These are phyloP conservation scores for Gryon sp. DNA, from an alignment of 1,140 invertebrate genomes.

Conservation along the genomic window DNA sequence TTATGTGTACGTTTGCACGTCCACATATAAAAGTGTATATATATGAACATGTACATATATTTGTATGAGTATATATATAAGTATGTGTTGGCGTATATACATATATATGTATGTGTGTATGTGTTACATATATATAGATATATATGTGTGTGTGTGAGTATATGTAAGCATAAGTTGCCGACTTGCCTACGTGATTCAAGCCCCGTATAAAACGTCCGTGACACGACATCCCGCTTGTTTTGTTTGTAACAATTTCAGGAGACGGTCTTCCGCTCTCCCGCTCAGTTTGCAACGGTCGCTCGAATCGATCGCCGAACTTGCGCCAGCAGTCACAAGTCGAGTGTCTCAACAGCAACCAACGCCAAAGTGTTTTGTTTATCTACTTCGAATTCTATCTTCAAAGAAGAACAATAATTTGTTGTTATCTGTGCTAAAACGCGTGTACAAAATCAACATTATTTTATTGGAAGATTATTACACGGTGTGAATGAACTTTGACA, in stretches of 20 bases:
- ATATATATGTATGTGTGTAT: background rate
- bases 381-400: too few relatives aligned
- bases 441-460: too few relatives aligned
- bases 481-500: constrained; percentile 45
- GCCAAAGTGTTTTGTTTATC: too few relatives aligned
- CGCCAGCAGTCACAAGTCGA: constrained; percentile 1
- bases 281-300: constrained; percentile 59
- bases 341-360: background rate
- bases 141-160: background rate
- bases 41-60: too few relatives aligned
- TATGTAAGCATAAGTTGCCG: constrained; percentile 18
- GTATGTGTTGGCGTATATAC: background rate
- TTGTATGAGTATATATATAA: too few relatives aligned
- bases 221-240: constrained; percentile 65
- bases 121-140: background rate
- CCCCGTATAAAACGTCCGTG: constrained; percentile 68
- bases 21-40: too few relatives aligned
- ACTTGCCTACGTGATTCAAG: constrained; percentile 69
- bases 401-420: too few relatives aligned
- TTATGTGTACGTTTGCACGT: too few relatives aligned
- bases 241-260: constrained; percentile 61
- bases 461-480: too few relatives aligned
- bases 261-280: constrained; percentile 45
- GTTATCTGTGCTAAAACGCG: too few relatives aligned
- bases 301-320: constrained; percentile 52